A percentile compares a stretch with the other conserved stretches of the same genome.
These are phyloP conservation scores for Cnemophilus loriae DNA, from an alignment of 2,113 vertebrate genomes.

Conservation along the genomic window DNA sequence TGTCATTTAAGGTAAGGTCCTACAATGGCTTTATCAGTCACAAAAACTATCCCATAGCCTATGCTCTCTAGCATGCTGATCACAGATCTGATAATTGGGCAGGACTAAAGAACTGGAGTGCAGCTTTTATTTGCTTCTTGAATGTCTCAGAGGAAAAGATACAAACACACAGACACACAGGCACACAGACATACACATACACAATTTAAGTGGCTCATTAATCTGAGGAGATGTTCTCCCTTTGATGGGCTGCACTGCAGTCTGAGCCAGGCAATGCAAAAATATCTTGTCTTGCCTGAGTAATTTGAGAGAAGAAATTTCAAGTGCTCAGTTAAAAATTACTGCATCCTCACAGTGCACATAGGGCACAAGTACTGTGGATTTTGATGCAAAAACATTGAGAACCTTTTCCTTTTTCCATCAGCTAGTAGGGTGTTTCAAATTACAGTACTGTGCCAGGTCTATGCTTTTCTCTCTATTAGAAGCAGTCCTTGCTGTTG, in stretches of 20 bases:
- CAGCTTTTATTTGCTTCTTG: conserved; percentile 12
- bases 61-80: background rate
- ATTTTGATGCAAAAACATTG: background rate
- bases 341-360: background rate
- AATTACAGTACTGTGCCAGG: background rate
- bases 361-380: background rate
- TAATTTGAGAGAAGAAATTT: background rate
- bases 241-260: background rate
- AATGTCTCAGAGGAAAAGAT: background rate
- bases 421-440: background rate
- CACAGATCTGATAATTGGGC: background rate
- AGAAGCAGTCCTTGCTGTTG: background rate
- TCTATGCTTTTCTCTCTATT: background rate
- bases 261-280: background rate
- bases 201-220: background rate
- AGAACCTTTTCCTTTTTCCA: background rate
- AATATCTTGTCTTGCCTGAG: background rate
- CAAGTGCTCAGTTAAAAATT: background rate
- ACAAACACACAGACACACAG: background rate
- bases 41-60: background rate
- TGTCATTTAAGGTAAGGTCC: background rate
- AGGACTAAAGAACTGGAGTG: background rate
- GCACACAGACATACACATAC: background rate
- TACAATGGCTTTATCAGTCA: background rate
- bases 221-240: background rate